A percentile compares a stretch with the other conserved stretches of the same genome.
These are phyloP conservation scores for silkworm (Bombyx mori) DNA, from an alignment of 1,140 invertebrate species.

Conservation along the genomic window ASM3026992v2 NC_085119.1:9511501-9512000, in stretches of 20 bases:
- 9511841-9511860: neutral
- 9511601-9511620: too few species aligned
- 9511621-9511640: too few species aligned
- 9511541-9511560: too few species aligned
- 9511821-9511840: neutral
- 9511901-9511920: neutral
- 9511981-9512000: neutral
- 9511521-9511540: too few species aligned
- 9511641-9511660: too few species aligned
- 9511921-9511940: neutral
- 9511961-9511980: neutral
- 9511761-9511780: constrained; percentile 5
- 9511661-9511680: too few species aligned
- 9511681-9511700: neutral
- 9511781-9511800: constrained; percentile 1
- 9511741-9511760: constrained; percentile 3
- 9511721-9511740: constrained; percentile 4
- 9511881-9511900: neutral
- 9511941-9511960: neutral
- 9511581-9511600: too few species aligned
- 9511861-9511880: neutral
- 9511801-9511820: constrained; percentile 3
- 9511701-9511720: constrained; percentile 8
- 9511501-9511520: too few species aligned
- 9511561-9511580: too few species aligned